Conservation (phyloP, 1,140 invertebrate species). For the Pectinophora gossypiella region DNA sequence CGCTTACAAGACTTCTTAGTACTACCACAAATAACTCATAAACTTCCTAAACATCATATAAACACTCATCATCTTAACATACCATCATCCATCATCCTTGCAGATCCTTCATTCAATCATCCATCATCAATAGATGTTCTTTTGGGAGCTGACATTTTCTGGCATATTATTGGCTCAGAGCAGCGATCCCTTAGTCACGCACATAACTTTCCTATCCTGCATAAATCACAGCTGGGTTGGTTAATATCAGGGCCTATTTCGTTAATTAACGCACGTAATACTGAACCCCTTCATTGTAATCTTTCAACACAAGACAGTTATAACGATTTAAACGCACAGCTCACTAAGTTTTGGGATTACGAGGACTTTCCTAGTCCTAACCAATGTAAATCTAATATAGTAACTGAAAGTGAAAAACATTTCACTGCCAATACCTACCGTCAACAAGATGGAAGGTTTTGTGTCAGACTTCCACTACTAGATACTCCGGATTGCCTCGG, state of each 20-base stretch:
- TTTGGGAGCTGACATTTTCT: slow-evolving; percentile 5
- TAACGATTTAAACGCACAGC: too few relatives aligned
- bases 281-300: too few relatives aligned
- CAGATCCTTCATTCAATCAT: slow-evolving; percentile 1
- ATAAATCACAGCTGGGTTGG: too few relatives aligned
- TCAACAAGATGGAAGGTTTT: neutral
- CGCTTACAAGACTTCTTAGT: neutral
- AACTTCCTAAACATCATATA: neutral
- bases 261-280: too few relatives aligned
- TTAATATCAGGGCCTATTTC: too few relatives aligned
- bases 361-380: neutral
- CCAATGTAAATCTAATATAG: too few relatives aligned
- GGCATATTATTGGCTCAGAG: neutral
- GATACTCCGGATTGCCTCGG: slow-evolving; percentile 2
- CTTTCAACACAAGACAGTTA: too few relatives aligned
- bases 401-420: neutral
- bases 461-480: slow-evolving; percentile 3
- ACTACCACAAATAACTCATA: neutral
- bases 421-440: slow-evolving; percentile 2
- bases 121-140: slow-evolving; percentile 3
- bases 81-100: neutral
- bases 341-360: neutral
- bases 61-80: neutral
- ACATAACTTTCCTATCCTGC: too few relatives aligned
- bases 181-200: neutral